Evolutionary conservation across 2,797 vertebrate species (phyloP), one percentile per base, ranked within the genome.

Genomic region (Eidolon dupreanum): DNA sequence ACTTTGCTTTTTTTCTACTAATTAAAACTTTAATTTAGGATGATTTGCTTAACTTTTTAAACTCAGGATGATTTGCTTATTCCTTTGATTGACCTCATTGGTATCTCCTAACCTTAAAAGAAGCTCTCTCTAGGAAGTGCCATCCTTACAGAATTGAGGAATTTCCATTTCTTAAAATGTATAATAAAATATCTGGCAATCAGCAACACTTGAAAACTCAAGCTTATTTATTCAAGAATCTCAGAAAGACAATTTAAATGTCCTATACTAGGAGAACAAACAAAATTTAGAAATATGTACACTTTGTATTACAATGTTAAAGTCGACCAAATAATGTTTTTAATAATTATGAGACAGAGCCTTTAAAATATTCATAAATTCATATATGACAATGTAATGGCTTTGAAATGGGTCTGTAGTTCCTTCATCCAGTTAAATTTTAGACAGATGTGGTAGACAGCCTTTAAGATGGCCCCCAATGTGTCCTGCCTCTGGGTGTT

Each of bases 21-120:
- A 97, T 97, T 98, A 97, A 91, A 97, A 95, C 61, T 81, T 97
- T 97, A 95, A 1, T 74, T 98, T 82, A 78, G 51, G 71, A 74
- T 83, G 49, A 93, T 95, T 91, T 88, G 70, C 73, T 95, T 93
- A 3, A 95, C 61, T 81, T 97, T 97, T 33, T 33, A 2, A 95
- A 1, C 77, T 98, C 82, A 78, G 49, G 74, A 74, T 78, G 49
- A 93, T 95, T 91, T 88, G 70, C 73, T 96, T 93, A 3, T 89
- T 95, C 22, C 46, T 90, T 96, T 6, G 4, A 84, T 89, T 98
- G 92, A 96, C 94, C 95, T 94, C 91, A 92, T 96, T 98, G 88
- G 36, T 91, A 88, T 84, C 77, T 97, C 59, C 26, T 95, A 97
- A 96, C 81, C 94, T 16, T 95, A 79, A 96, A 95, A 95, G 61